Percentiles rank a stretch among this genome's conserved stretches.
These are phyloP conservation scores for Biston betularia DNA, from an alignment of 2,888 invertebrate species.

Conservation along the genomic window DNA sequence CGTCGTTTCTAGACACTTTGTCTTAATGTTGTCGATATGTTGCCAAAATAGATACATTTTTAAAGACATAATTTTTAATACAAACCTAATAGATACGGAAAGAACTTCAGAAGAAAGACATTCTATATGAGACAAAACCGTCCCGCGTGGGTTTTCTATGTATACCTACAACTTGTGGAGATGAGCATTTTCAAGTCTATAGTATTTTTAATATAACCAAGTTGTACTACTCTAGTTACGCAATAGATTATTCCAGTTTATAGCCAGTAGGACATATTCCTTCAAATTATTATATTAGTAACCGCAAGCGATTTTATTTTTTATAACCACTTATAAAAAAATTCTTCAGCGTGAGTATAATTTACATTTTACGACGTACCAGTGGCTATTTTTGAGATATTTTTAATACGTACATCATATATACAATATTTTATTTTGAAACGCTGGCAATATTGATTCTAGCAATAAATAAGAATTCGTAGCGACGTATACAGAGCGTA, in stretches of 20 bases:
- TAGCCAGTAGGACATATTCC: not conserved
- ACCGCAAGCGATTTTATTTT: slow-evolving; percentile 4
- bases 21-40: too few species aligned
- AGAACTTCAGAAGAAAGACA: too few species aligned
- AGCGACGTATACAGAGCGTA: slow-evolving; percentile 50
- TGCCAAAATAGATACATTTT: too few species aligned
- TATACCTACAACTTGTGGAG: too few species aligned
- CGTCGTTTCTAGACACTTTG: too few species aligned
- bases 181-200: too few species aligned
- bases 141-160: too few species aligned
- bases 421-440: slow-evolving; percentile 37
- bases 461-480: slow-evolving; percentile 38
- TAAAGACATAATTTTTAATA: too few species aligned
- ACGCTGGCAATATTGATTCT: slow-evolving; percentile 33
- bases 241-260: not conserved
- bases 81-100: too few species aligned
- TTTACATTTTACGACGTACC: slow-evolving; percentile 37
- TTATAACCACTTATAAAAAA: slow-evolving; percentile 19
- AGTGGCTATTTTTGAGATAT: slow-evolving; percentile 32
- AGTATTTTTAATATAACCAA: too few species aligned
- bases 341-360: slow-evolving; percentile 18
- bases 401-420: slow-evolving; percentile 34
- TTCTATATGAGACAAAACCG: too few species aligned
- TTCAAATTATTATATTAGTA: slow-evolving; percentile 4
- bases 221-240: not conserved